A percentile compares a stretch with the other conserved stretches of the same genome.
Evolutionary conservation across 2,888 invertebrate genomes (phyloP).

Genomic region (Melangyna quadrimaculata): DNA sequence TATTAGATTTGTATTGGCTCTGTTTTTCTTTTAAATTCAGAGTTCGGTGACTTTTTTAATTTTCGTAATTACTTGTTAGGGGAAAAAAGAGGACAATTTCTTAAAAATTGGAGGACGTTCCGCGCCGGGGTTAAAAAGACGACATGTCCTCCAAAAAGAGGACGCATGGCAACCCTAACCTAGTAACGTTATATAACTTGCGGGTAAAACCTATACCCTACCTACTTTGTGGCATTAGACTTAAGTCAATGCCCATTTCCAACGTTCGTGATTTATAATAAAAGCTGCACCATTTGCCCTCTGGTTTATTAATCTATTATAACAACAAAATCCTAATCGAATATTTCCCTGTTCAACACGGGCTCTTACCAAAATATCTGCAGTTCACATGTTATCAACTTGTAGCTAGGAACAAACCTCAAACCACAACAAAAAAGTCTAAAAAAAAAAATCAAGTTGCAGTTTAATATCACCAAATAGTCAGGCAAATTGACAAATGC

Average conservation of each 20-base stretch:
- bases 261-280: constrained; percentile 22
- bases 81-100: too few species aligned
- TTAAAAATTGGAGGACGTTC: too few species aligned
- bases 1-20: too few species aligned
- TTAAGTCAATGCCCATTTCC: not conserved
- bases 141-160: too few species aligned
- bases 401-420: not conserved
- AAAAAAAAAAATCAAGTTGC: constrained; percentile 18
- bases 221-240: too few species aligned
- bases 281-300: constrained; percentile 37
- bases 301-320: constrained; percentile 44
- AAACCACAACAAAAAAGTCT: not conserved
- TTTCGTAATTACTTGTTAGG: too few species aligned
- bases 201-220: too few species aligned
- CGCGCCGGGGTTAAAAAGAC: too few species aligned
- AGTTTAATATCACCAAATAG: constrained; percentile 35
- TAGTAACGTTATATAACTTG: not conserved
- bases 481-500: constrained; percentile 6
- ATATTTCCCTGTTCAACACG: constrained; percentile 10
- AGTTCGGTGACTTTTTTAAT: too few species aligned
- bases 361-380: constrained; percentile 5
- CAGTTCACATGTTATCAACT: constrained; percentile 39
- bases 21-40: too few species aligned
- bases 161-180: too few species aligned
- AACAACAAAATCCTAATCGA: constrained; percentile 42